Percentiles rank a stretch among this genome's conserved stretches.
Evolutionary conservation across 2,113 vertebrate species (phyloP).

Genomic region (Puffinus mauretanicus): DNA sequence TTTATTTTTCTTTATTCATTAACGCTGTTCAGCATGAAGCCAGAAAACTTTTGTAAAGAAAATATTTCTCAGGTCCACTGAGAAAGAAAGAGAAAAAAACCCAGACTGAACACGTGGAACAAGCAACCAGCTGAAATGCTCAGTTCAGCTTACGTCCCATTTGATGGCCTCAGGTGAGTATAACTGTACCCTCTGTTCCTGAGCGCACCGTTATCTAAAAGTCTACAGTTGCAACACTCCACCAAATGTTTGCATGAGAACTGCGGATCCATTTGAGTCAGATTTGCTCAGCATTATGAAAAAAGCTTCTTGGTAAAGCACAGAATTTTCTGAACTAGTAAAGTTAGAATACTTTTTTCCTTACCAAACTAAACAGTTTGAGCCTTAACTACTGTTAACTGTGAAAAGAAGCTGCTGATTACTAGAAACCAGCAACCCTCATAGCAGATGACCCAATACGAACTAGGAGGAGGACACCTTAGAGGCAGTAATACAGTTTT

Average conservation of each 20-base stretch:
- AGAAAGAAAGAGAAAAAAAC: background rate
- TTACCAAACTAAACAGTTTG: background rate
- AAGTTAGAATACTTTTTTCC: background rate
- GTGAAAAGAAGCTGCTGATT: background rate
- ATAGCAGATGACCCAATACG: fast-evolving
- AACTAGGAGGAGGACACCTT: background rate
- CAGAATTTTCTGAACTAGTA: background rate
- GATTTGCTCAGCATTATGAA: background rate
- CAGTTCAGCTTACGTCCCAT: background rate
- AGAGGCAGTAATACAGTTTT: background rate
- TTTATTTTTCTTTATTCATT: background rate
- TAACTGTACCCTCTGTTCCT: background rate
- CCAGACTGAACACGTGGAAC: background rate
- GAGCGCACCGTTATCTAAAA: background rate
- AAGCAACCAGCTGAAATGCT: background rate
- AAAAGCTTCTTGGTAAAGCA: background rate
- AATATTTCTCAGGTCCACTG: background rate
- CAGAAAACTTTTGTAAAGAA: background rate
- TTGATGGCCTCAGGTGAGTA: background rate
- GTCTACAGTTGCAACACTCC: background rate
- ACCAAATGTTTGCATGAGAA: background rate
- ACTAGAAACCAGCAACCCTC: background rate
- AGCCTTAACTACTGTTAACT: background rate
- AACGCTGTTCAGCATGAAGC: background rate
- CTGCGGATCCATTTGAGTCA: background rate